Evolutionary conservation across 2,113 vertebrate species (phyloP).

Genomic region (Choloepus hoffmanni): DNA sequence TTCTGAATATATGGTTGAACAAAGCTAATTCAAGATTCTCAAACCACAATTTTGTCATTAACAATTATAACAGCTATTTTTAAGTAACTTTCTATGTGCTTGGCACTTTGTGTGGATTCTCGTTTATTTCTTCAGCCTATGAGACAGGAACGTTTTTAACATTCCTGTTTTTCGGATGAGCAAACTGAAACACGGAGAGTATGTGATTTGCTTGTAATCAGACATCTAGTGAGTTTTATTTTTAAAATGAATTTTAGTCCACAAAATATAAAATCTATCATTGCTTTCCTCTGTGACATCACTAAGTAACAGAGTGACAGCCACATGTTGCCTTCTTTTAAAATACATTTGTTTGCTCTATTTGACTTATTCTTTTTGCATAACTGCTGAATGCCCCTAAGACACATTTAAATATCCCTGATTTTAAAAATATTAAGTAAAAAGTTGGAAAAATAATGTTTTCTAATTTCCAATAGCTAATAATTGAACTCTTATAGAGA

Average conservation of each 20-base stretch:
- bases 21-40: background rate
- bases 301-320: background rate
- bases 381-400: background rate
- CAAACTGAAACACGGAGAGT: background rate
- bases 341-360: background rate
- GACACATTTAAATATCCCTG: background rate
- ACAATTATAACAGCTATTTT: background rate
- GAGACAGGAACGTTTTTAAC: background rate
- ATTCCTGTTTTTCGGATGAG: background rate
- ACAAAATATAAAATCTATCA: background rate
- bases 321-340: background rate
- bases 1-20: background rate
- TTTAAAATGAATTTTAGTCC: background rate
- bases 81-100: background rate
- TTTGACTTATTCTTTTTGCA: background rate
- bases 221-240: background rate
- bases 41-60: background rate
- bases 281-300: background rate
- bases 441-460: background rate
- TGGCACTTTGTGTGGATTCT: background rate
- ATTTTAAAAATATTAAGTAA: background rate
- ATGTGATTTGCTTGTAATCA: background rate
- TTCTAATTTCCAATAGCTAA: background rate
- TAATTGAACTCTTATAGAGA: background rate
- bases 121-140: background rate